A percentile compares a stretch with the other conserved stretches of the same genome.
phyloP scores from a whole-genome alignment of 2,888 invertebrate species.

The Apamea sordens region DNA sequence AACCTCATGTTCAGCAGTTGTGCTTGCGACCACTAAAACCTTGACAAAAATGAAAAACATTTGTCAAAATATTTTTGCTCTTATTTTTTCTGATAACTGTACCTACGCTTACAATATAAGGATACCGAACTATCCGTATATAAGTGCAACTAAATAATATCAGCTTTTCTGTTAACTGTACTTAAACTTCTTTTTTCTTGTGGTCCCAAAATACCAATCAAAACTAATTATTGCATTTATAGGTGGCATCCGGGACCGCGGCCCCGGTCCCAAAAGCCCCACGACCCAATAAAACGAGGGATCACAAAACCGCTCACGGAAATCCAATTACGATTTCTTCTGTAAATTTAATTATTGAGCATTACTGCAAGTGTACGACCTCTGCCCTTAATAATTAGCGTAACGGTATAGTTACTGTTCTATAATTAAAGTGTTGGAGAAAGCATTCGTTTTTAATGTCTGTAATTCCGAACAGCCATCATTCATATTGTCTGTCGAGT shows the following conservation, averaged over 20 bases:
- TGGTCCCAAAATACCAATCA: no score
- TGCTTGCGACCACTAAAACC: no score
- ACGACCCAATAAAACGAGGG: background rate
- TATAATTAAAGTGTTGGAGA: constrained; percentile 32
- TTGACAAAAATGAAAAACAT: background rate
- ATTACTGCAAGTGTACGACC: constrained; percentile 24
- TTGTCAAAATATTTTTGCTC: background rate
- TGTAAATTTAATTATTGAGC: constrained; percentile 29
- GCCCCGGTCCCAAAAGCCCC: no score
- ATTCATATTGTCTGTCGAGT: no score
- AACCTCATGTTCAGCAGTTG: no score
- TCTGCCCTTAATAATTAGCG: constrained; percentile 17
- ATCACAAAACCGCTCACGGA: background rate
- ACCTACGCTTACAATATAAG: background rate
- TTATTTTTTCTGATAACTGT: background rate
- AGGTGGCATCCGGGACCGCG: no score
- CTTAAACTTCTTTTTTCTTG: no score
- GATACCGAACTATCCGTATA: background rate
- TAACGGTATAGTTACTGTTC: background rate
- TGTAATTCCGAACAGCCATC: constrained; percentile 5
- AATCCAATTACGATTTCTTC: background rate
- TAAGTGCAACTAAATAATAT: no score
- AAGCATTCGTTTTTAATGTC: constrained; percentile 28
- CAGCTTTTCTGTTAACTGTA: no score
- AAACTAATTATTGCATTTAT: no score